Base-by-base conservation (phyloP, 2,797 vertebrate genomes). In the Falco biarmicus region DNA sequence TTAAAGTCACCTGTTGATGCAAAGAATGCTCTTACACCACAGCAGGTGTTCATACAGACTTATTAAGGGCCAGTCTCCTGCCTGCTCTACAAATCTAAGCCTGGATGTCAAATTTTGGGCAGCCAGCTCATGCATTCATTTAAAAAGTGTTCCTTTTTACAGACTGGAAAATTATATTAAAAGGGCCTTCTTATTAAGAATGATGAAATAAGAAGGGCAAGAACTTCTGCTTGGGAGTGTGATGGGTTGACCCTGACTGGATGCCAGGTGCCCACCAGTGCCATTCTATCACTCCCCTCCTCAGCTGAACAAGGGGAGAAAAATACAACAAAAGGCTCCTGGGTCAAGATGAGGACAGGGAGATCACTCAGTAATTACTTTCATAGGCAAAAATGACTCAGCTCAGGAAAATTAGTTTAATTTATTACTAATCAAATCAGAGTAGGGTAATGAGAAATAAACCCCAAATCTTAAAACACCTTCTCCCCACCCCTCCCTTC, bases 321-420 rank as follows among this genome's bases (percentile, higher is more conserved):
- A 87, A 87, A 56, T 51, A 13, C 1, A 32, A 32, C 0, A 0
- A 34, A 79, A 87, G 12, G 4, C 21, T 75, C 13, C 2, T 47
- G 41, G 8, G 29, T 75, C 17, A 18, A 29, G 25, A 56, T 26
- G 47, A 79, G 22, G 7, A 4, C 41, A 75, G 29, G 19, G 31
- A 56, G 11, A 43, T 66, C 37, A 47, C 19, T 51, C 26, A 65
- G 3, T 28, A 32, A 2, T 61, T 66, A 47, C 41, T 3, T 1
- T 51, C 3, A 0, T 29, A 19, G 22, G 29, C 63, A 51, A 75
- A 87, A 41, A 6, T 51, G 53, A 20, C 48, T 57, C 15, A 15
- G 19, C 32, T 39, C 50, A 10, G 19, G 16, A 25, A 83, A 26
- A 39, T 66, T 57, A 20, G 43, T 78, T 66, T 57, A 20, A 54